Percentiles rank a stretch among this genome's conserved stretches.
These are phyloP conservation scores for Heliconius aoede DNA, from an alignment of 2,888 invertebrate genomes.

Conservation along the genomic window DNA sequence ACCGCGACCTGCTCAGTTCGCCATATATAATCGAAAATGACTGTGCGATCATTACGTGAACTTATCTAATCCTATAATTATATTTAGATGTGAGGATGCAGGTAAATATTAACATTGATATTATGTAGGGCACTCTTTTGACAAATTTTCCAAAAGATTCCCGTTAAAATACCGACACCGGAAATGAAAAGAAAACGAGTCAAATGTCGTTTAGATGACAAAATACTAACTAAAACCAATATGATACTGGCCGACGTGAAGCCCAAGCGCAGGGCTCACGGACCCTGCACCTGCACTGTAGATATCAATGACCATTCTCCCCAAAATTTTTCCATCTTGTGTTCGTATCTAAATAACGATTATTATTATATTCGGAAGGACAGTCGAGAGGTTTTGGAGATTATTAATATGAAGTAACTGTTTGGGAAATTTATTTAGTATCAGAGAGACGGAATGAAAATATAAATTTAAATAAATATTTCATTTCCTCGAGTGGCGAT, in stretches of 20 bases:
- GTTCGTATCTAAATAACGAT: conserved; percentile 33
- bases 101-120: conserved; percentile 45
- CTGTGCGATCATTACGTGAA: not conserved
- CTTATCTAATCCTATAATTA: not conserved
- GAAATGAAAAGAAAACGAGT: conserved; percentile 58
- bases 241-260: conserved; percentile 72
- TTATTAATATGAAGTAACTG: conserved; percentile 16
- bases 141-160: conserved; percentile 55
- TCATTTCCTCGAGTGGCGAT: too few species aligned
- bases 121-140: conserved; percentile 53
- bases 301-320: conserved; percentile 69
- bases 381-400: conserved; percentile 3
- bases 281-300: conserved; percentile 74
- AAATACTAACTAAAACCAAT: conserved; percentile 67
- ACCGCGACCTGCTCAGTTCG: conserved; percentile 68
- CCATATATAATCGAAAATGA: not conserved
- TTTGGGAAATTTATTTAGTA: not conserved
- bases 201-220: conserved; percentile 56
- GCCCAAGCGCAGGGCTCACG: conserved; percentile 61
- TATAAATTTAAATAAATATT: too few species aligned
- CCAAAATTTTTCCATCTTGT: too few species aligned
- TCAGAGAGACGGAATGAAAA: too few species aligned
- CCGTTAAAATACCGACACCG: conserved; percentile 57
- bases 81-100: conserved; percentile 41
- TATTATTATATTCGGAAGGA: conserved; percentile 30